Base-by-base conservation (phyloP, 2,888 invertebrate genomes). In the Mythimna pallens region DNA sequence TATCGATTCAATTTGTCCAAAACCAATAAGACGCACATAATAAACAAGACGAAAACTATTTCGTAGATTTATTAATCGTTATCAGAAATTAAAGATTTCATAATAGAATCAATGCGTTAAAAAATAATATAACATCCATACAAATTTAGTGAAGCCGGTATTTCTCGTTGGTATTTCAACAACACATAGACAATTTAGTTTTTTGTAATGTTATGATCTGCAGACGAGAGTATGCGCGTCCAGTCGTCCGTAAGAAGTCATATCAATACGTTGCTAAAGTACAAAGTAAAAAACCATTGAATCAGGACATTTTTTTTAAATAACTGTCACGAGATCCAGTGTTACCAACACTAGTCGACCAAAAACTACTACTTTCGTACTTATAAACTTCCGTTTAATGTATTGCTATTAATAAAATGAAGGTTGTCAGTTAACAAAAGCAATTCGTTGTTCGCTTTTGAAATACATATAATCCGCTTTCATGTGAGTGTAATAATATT, bases 381-480 rank as follows among this genome's bases (percentile, higher is more conserved):
- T 81, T 81, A 77, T 77, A 76, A 80, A 47, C 70, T 71, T 81
- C 78, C 64, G 77, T 82, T 85, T 70, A 76, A 75, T 81, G 69
- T 76, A 80, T 73, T 80, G 74, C 87, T 84, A 82, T 73, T 74
- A 71, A 66, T 83, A 73, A 82, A 70, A 76, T 81, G 84, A 93
- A 88, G 92, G 92, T 95, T 95, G 93, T 94, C 90, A 85, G 75
- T 80, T 88, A 90, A 92, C 86, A 77, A 89, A 94, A 94, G 93
- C 94, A 94, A 94, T 94, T 92, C 86, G 89, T 92, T 90, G 90
- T 92, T 89, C 91, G 93, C 94, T 94, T 93, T 88, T 88, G 86
- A 90, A 90, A 90, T 89, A 90, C 82, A 88, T 93, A 85, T 95
- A 94, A 92, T 92, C 94, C 80, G 94, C 94, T 94, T 95, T 92